These are phyloP conservation scores for Eublepharis macularius DNA, from an alignment of 2,113 vertebrate genomes.

Conservation along the genomic window DNA sequence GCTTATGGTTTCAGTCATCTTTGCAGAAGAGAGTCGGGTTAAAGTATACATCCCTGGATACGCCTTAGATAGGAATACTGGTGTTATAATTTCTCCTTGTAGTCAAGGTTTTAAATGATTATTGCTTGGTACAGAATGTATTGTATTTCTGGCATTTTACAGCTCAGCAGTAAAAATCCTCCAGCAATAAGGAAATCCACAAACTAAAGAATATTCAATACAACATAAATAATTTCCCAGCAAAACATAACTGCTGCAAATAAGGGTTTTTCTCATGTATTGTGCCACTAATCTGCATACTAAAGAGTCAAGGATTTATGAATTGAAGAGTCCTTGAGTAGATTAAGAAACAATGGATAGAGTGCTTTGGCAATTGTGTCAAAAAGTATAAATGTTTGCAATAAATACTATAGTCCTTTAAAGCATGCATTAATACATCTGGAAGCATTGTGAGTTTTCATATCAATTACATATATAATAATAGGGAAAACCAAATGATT, in stretches of 20 bases:
- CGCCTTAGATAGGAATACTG: not conserved
- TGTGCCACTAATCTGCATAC: not conserved
- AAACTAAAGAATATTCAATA: not conserved
- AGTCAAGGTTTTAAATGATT: too few species aligned
- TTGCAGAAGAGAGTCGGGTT: not conserved
- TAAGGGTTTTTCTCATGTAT: not conserved
- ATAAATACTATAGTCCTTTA: not conserved
- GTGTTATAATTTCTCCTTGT: not conserved
- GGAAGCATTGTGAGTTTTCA: constrained; percentile 30
- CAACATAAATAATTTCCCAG: not conserved
- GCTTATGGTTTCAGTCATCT: not conserved
- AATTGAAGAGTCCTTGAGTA: not conserved
- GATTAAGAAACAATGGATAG: not conserved
- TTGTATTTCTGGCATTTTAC: not conserved
- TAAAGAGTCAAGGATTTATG: not conserved
- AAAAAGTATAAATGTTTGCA: constrained; percentile 9
- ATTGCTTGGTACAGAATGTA: not conserved
- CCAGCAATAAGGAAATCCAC: not conserved
- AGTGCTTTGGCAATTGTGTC: constrained; percentile 4
- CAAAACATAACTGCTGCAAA: not conserved
- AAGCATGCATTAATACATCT: constrained; percentile 15
- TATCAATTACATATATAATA: not conserved
- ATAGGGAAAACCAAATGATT: constrained; percentile 26
- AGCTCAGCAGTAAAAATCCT: not conserved
- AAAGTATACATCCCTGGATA: not conserved